These are phyloP conservation scores for Liopterus haemorrhoidalis DNA, from an alignment of 2,888 invertebrate species.

Conservation along the genomic window DNA sequence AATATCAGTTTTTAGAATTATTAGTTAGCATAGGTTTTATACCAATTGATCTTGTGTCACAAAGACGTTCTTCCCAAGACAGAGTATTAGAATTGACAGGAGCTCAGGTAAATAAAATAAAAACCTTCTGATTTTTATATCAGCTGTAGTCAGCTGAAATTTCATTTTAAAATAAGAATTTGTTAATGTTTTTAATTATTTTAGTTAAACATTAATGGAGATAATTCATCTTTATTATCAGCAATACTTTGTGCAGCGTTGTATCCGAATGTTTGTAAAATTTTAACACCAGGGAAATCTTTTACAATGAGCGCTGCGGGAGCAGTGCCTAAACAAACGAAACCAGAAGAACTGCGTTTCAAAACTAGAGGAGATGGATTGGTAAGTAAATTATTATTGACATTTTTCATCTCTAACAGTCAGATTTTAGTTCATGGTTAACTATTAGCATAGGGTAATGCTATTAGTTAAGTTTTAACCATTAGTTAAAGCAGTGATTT, in stretches of 20 bases:
- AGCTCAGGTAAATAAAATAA: slow-evolving; percentile 45
- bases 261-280: slow-evolving; percentile 87
- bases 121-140: slow-evolving; percentile 20
- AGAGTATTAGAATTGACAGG: slow-evolving; percentile 62
- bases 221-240: slow-evolving; percentile 66
- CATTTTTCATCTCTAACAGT: slow-evolving; percentile 7
- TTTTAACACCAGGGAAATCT: slow-evolving; percentile 71
- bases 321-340: slow-evolving; percentile 65
- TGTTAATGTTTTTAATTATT: slow-evolving; percentile 34
- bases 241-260: slow-evolving; percentile 87
- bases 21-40: slow-evolving; percentile 75
- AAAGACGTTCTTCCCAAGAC: slow-evolving; percentile 53
- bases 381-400: slow-evolving; percentile 43
- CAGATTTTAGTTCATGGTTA: too few species aligned
- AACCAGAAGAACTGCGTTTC: slow-evolving; percentile 66
- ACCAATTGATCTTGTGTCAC: slow-evolving; percentile 48
- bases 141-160: background rate
- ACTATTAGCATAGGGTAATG: too few species aligned
- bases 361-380: slow-evolving; percentile 69
- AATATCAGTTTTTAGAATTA: slow-evolving; percentile 71
- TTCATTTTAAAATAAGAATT: slow-evolving; percentile 8
- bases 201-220: slow-evolving; percentile 67
- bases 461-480: too few species aligned
- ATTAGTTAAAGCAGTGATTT: slow-evolving; percentile 1
- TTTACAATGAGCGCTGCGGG: slow-evolving; percentile 68